Conservation (phyloP, 2,113 vertebrate species). For the Chamaea fasciata region DNA sequence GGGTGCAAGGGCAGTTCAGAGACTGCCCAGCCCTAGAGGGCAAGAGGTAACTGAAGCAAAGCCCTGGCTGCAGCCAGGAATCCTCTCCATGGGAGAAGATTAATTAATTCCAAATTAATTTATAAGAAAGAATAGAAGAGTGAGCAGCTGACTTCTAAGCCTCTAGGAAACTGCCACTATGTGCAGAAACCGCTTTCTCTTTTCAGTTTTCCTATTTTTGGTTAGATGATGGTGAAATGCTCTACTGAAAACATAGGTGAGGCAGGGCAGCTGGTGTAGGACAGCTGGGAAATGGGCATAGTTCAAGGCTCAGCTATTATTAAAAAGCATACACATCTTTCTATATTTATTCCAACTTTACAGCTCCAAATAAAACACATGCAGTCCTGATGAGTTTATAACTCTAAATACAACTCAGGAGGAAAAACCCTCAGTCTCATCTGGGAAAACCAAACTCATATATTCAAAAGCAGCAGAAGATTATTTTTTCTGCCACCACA, state of each 20-base stretch:
- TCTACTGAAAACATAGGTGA: not conserved
- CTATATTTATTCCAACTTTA: conserved; percentile 30
- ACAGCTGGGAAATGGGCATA: not conserved
- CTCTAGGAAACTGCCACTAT: not conserved
- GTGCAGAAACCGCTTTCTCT: not conserved
- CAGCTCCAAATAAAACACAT: conserved; percentile 17
- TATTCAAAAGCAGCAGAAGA: not conserved
- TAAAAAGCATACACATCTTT: conserved; percentile 13
- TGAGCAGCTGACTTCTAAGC: not conserved
- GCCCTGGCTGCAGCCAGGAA: not conserved
- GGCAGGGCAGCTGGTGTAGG: not conserved
- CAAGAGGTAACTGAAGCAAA: not conserved
- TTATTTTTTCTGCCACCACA: not conserved
- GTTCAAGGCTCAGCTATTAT: conserved; percentile 25
- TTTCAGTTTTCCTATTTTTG: not conserved
- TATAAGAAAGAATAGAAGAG: not conserved
- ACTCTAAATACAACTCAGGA: not conserved
- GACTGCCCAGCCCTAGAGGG: rapidly evolving
- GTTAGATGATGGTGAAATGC: not conserved
- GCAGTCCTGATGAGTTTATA: not conserved
- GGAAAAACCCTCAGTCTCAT: not conserved
- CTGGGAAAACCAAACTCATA: not conserved
- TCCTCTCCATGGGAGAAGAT: not conserved
- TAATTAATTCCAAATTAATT: not conserved
- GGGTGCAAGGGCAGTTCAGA: not conserved